Base-by-base conservation (phyloP, 2,797 vertebrate genomes). In the Dicrostonyx torquatus region DNA sequence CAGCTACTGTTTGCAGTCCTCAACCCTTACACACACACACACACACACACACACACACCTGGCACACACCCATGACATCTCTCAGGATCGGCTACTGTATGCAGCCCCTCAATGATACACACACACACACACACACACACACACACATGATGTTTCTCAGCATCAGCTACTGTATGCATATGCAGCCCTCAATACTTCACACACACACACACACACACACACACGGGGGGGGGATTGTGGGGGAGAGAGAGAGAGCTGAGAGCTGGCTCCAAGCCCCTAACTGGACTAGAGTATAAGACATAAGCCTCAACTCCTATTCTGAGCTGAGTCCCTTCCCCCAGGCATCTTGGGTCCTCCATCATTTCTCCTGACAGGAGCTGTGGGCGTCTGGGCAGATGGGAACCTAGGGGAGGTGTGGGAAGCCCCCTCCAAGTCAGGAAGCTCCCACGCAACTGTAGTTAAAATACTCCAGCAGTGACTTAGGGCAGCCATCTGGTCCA, bases 351-450 rank as follows among this genome's bases (percentile, higher is more conserved):
- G 70, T 34, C 55, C 24, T 62, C 89, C 92, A 82, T 97, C 89
- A 70, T 89, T 70, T 93, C 92, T 93, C 26, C 43, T 95, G 93
- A 95, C 70, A 55, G 90, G 79, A 90, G 75, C 72, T 75, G 96
- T 95, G 92, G 95, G 96, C 53, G 53, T 95, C 94, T 84, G 82
- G 91, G 90, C 95, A 97, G 95, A 91, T 93, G 96, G 96, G 73
- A 93, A 53, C 73, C 58, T 80, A 77, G 92, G 80, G 92, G 94
- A 93, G 87, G 60, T 73, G 82, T 37, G 17, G 89, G 62, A 72
- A 68, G 55, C 26, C 22, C 64, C 85, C 79, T 93, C 89, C 0
- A 0, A 89, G 50, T n/a, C 96, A 93, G 96, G 87, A 96, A 89
- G 87, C 92, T 95, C 96, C 92, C 96, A 96, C 37, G 29, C 93